A percentile compares a stretch with the other conserved stretches of the same genome.
phyloP scores from a whole-genome alignment of 2,888 invertebrate genomes.

The Caenorhabditis drosophilae region DNA sequence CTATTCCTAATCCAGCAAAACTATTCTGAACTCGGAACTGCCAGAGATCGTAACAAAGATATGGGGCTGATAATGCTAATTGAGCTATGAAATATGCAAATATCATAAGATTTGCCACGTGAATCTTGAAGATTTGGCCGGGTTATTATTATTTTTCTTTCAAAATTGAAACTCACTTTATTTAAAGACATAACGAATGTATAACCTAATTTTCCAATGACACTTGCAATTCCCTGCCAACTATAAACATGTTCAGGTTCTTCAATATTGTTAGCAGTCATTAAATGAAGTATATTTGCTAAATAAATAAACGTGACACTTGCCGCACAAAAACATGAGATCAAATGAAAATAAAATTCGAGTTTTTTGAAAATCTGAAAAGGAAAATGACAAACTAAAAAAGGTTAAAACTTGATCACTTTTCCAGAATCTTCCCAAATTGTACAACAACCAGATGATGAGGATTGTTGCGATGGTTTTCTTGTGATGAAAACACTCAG shows the following conservation, averaged over 20 bases:
- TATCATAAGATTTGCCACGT: constrained; percentile 43
- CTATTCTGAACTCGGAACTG: constrained; percentile 46
- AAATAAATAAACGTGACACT: constrained; percentile 43
- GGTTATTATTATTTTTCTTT: background rate
- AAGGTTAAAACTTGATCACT: constrained; percentile 5
- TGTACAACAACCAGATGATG: constrained; percentile 11
- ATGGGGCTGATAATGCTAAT: constrained; percentile 35
- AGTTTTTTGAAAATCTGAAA: constrained; percentile 43
- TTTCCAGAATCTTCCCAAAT: too few species aligned
- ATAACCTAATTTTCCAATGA: constrained; percentile 34
- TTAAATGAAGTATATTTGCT: constrained; percentile 44
- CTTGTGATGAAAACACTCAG: constrained; percentile 41
- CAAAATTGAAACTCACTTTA: constrained; percentile 12
- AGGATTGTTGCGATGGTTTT: constrained; percentile 32
- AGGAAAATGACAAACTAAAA: background rate
- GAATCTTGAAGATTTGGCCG: constrained; percentile 23
- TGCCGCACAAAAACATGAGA: constrained; percentile 47
- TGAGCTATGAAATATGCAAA: constrained; percentile 45
- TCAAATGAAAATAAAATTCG: constrained; percentile 40
- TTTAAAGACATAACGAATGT: constrained; percentile 35
- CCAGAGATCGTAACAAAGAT: constrained; percentile 38
- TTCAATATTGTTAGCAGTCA: constrained; percentile 39
- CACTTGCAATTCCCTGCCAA: constrained; percentile 47
- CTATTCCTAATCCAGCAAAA: constrained; percentile 48
- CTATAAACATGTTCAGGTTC: constrained; percentile 45